A percentile compares a stretch with the other conserved stretches of the same genome.
phyloP scores from a whole-genome alignment of 2,888 invertebrate genomes.

The Ischnura elegans region DNA sequence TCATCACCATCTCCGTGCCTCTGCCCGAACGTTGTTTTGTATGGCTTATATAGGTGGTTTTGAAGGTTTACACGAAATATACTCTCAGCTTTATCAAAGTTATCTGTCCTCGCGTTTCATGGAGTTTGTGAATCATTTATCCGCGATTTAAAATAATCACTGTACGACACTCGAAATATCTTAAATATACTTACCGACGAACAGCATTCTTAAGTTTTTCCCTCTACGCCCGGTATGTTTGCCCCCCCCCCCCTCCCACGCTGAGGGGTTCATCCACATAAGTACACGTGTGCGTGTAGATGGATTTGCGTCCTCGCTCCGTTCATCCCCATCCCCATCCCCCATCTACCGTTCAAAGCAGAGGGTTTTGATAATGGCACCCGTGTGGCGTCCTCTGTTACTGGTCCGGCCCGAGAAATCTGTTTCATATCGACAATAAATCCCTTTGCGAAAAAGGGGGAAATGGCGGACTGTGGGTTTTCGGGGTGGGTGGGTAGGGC shows the following conservation, averaged over 20 bases:
- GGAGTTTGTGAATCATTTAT: no score
- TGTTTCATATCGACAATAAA: conserved; percentile 67
- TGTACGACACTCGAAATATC: no score
- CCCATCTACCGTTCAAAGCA: not conserved
- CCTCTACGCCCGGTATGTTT: no score
- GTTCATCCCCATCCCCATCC: not conserved
- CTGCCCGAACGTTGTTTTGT: no score
- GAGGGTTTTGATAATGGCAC: conserved; percentile 32
- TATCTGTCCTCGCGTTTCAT: no score
- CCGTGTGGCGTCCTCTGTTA: conserved; percentile 45
- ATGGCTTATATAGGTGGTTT: no score
- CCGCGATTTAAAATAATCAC: no score
- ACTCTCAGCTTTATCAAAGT: no score
- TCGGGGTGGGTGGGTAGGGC: not conserved
- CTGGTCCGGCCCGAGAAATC: conserved; percentile 46
- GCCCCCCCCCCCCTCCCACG: not conserved
- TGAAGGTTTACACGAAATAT: no score
- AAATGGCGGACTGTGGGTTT: not conserved
- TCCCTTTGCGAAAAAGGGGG: conserved; percentile 51
- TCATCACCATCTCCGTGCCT: no score
- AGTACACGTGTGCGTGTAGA: not conserved
- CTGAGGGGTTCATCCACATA: not conserved
- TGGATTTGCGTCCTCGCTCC: not conserved
- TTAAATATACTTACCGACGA: no score
- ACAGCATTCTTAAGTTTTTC: no score